Conservation (phyloP, 2,113 vertebrate species). For the Glaucomys volans region DNA sequence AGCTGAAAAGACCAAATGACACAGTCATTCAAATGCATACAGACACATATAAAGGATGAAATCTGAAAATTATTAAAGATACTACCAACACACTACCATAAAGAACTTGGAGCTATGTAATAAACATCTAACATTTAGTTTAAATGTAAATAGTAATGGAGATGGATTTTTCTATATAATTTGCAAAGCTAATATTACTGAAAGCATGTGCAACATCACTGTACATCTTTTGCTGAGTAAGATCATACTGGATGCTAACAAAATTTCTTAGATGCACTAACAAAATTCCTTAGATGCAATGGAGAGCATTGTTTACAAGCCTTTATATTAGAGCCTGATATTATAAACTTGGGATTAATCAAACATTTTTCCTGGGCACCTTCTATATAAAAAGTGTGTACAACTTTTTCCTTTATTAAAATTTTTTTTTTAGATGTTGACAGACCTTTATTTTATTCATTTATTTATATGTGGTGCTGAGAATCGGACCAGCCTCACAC, state of each 20-base stretch:
- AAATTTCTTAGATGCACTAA: neutral
- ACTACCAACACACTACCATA: neutral
- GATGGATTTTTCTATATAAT: neutral
- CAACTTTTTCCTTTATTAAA: neutral
- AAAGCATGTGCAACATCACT: neutral
- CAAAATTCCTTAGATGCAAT: neutral
- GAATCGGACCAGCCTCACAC: too few relatives aligned
- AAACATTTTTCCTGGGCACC: neutral
- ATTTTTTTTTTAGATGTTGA: too few relatives aligned
- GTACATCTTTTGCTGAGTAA: neutral
- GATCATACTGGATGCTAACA: neutral
- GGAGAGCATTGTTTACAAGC: neutral
- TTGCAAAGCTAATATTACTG: conserved; percentile 32
- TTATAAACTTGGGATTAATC: neutral
- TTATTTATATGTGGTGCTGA: too few relatives aligned
- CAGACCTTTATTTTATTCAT: too few relatives aligned
- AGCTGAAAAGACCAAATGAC: conserved; percentile 87
- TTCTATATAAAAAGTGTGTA: neutral
- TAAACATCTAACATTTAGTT: neutral
- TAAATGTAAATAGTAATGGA: neutral
- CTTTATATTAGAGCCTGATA: neutral
- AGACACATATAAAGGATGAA: neutral
- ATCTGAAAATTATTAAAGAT: neutral
- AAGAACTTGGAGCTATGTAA: neutral
- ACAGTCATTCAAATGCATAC: neutral